Base-by-base conservation (phyloP, 2,113 vertebrate species). In the Bombycilla garrulus region DNA sequence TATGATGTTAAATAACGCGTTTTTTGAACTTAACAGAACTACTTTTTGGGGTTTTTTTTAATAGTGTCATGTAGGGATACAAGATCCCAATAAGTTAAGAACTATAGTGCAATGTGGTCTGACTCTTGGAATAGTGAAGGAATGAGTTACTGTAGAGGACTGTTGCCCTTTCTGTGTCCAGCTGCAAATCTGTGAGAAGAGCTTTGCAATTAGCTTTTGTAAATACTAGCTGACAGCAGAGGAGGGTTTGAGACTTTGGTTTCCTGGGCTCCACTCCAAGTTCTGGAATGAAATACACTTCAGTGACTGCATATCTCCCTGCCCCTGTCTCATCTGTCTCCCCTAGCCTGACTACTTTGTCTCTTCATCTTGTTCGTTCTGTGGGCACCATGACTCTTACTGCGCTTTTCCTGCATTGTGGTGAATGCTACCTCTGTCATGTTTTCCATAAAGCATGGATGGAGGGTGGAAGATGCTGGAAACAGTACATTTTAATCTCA, bases 261-360 rank as follows among this genome's bases (percentile, higher is more conserved):
- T 92, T 96, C 82, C 95, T 95, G 96, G 92, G 93, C 94, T 93
- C 73, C 11, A 10, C 50, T 95, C 93, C 96, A 97, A 89, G 88
- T 85, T 86, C 70, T 84, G 45, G 86, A 64, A 86, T 90, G 65
- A 95, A 96, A 88, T 91, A 90, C 71, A 84, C 73, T 91, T 94
- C 65, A 79, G 31, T 88, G 88, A 47, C 72, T 86, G 31, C 51
- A 0, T 88, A 83, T 90, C 86, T 90, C 61, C 28, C 64, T 95
- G 82, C 56, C 65, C 76, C 65, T 94, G 65, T 92, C 81, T 91
- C 86, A 92, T 94, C 69, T 79, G 69, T 86, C 91, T 92, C 65
- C 40, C 60, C 40, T 60, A 42, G 64, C 77, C 72, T 92, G 69
- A 64, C 81, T 86, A 20, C 51, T 78, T 74, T 78, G 69, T 91